Evolutionary conservation across 2,888 invertebrate genomes (phyloP).

Genomic region (Orthonevra nobilis): DNA sequence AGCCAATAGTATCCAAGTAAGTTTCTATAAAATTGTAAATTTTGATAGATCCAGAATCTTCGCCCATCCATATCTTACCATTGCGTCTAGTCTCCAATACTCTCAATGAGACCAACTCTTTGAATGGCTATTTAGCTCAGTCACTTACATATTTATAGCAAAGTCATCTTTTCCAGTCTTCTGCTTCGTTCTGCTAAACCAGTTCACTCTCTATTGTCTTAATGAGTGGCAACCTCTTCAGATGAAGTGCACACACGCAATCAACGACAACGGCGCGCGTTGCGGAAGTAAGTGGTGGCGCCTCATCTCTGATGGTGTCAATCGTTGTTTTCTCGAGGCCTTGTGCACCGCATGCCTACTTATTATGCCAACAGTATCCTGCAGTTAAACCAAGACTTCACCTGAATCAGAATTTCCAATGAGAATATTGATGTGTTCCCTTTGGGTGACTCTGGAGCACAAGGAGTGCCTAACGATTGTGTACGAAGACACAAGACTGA

Average conservation of each 20-base stretch:
- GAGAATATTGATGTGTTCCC: slow-evolving; percentile 11
- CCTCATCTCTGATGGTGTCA: background rate
- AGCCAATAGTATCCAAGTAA: slow-evolving; percentile 23
- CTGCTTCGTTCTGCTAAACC: slow-evolving; percentile 1
- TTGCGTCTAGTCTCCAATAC: slow-evolving; percentile 3
- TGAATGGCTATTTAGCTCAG: slow-evolving; percentile 13
- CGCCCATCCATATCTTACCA: slow-evolving; percentile 2
- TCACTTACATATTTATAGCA: slow-evolving; percentile 30
- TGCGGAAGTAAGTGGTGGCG: slow-evolving; percentile 34
- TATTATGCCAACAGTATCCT: slow-evolving; percentile 28
- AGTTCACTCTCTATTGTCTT: slow-evolving; percentile 2
- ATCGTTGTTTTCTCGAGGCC: background rate
- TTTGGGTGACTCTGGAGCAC: background rate
- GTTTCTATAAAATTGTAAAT: slow-evolving; percentile 45
- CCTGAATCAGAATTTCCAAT: slow-evolving; percentile 37
- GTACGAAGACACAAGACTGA: slow-evolving; percentile 24
- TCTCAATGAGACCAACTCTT: slow-evolving; percentile 1
- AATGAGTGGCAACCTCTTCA: slow-evolving; percentile 12
- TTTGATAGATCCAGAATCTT: no score
- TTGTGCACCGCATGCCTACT: slow-evolving; percentile 2
- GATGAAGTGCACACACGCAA: slow-evolving; percentile 7
- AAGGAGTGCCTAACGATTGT: slow-evolving; percentile 5
- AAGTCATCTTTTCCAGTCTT: background rate
- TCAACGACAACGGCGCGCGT: background rate
- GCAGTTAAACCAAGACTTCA: slow-evolving; percentile 45